These are phyloP conservation scores for Aphidius ervi DNA, from an alignment of 1,140 invertebrate species.

Conservation along the genomic window DNA sequence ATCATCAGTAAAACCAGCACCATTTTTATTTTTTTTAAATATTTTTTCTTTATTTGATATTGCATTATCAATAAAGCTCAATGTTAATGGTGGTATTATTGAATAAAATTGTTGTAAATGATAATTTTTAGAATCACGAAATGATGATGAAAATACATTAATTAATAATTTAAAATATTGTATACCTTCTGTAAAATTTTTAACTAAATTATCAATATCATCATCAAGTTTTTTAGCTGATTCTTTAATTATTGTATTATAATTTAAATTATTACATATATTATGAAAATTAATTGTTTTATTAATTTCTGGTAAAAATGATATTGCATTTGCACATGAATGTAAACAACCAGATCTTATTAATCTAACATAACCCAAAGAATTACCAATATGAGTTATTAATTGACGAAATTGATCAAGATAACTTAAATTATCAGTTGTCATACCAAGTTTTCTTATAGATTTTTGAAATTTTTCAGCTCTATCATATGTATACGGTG, in stretches of 20 bases:
- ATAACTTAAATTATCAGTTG: constrained; percentile 78
- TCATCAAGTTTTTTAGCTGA: constrained; percentile 72
- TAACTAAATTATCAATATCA: constrained; percentile 72
- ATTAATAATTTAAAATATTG: constrained; percentile 95
- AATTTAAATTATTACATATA: constrained; percentile 54
- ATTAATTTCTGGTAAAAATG: constrained; percentile 84
- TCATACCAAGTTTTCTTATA: constrained; percentile 84
- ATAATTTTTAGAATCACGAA: constrained; percentile 80
- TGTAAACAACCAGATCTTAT: constrained; percentile 91
- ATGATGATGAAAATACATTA: constrained; percentile 86
- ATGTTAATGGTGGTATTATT: constrained; percentile 88
- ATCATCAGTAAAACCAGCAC: constrained; percentile 93
- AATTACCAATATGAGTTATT: constrained; percentile 94
- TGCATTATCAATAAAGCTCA: constrained; percentile 94
- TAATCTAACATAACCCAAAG: constrained; percentile 92
- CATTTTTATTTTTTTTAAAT: constrained; percentile 79
- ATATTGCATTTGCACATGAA: constrained; percentile 84
- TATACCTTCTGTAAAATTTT: constrained; percentile 88
- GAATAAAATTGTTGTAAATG: constrained; percentile 93
- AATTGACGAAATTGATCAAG: constrained; percentile 90
- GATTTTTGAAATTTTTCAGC: constrained; percentile 94
- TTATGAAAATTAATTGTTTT: constrained; percentile 63
- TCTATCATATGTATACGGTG: constrained; percentile 74
- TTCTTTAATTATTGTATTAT: constrained; percentile 59
- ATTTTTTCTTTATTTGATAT: constrained; percentile 91